A percentile compares a stretch with the other conserved stretches of the same genome.
Conservation (phyloP, 2,888 invertebrate genomes). For the Dryococelus australis region DNA sequence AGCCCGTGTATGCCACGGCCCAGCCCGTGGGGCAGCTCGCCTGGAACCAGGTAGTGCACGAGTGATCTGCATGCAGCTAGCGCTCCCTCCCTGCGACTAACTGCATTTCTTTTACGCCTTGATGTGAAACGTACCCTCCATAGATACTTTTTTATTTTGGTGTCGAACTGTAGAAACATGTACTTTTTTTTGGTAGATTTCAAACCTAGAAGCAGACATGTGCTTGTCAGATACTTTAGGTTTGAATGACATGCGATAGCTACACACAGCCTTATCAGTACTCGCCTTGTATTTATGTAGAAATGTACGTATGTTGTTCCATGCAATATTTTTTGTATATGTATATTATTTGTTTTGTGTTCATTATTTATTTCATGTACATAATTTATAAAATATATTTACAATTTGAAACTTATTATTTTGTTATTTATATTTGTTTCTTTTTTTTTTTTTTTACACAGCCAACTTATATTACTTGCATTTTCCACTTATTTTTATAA, state of each 20-base stretch:
- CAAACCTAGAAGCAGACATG: neutral
- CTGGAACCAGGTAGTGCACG: conserved; percentile 62
- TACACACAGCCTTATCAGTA: neutral
- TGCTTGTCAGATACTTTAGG: neutral
- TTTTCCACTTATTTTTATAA: neutral
- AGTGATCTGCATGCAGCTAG: conserved; percentile 42
- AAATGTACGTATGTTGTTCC: neutral
- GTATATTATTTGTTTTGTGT: neutral
- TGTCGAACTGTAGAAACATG: neutral
- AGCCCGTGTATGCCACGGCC: conserved; percentile 37
- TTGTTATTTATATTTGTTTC: neutral
- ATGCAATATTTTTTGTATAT: neutral
- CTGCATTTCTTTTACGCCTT: neutral
- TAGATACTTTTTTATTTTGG: neutral
- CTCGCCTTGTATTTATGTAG: neutral
- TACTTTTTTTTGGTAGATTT: neutral
- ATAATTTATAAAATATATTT: conserved; percentile 16
- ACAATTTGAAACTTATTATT: neutral
- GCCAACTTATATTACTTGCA: neutral
- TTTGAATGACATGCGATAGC: neutral
- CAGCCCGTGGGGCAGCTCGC: conserved; percentile 48
- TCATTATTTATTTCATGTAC: neutral
- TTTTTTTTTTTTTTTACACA: neutral
- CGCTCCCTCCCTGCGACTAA: neutral
- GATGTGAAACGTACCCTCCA: neutral